Base-by-base conservation (phyloP, 2,888 invertebrate species). In the Leucoptera coffeella region DNA sequence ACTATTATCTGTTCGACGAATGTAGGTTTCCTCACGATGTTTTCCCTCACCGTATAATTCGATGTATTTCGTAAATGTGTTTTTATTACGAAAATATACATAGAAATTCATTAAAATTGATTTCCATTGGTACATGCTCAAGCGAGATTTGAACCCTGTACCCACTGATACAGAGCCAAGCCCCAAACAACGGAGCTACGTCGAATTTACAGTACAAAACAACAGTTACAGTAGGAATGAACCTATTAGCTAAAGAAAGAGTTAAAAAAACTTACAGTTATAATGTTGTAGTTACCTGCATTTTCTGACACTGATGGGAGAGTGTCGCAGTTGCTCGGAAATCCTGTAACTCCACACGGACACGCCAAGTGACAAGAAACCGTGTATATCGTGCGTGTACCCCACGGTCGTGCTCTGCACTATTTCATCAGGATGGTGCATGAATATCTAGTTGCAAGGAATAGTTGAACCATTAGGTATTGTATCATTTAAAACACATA, bases 391-490 rank as follows among this genome's bases (percentile, higher is more conserved):
- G 31, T 55, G 48, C 8, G 35, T 41, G 30, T 52, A 47, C 2
- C 50, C 45, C 2, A 50, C 45, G 4, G 54, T 45, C 0, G 54
- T 54, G 31, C 45, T 47, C 23, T 58, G 43, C 5, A 59, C 47
- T 2, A 58, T 35, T 32, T 69, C 71, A 29, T 62, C 50, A 7
- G 67, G 60, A 25, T 52, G 56, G 25, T 61, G 52, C n/a, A 64
- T 51, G 35, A 50, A 69, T 13, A 69, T 40, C 71, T 72, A 36
- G n/a, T n/a, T n/a, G n/a, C n/a, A n/a, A n/a, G n/a, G n/a, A n/a
- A n/a, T n/a, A n/a, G n/a, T n/a, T n/a, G n/a, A n/a, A n/a, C n/a
- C n/a, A n/a, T n/a, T n/a, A n/a, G n/a, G n/a, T n/a, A n/a, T n/a
- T n/a, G n/a, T n/a, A n/a, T n/a, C n/a, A n/a, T n/a, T n/a, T n/a